Evolutionary conservation across 2,113 vertebrate genomes (phyloP), one percentile per base, ranked within the genome.

Genomic region (Mus pahari): DNA sequence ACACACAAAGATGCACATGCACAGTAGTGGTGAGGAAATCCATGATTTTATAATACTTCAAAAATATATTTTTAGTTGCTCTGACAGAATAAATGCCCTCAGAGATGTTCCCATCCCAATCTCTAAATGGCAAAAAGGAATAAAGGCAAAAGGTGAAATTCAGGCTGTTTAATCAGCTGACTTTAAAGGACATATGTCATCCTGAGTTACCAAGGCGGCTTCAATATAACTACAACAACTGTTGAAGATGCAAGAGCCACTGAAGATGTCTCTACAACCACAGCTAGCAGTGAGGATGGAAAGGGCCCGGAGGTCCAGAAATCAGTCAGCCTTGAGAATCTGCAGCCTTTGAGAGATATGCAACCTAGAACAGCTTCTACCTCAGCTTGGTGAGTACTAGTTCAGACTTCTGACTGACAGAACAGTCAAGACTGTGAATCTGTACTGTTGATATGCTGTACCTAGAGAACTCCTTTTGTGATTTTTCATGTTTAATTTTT

Each of bases 81-180:
- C 3, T 89, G 50, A 10, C n/a, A 66, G 53, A 79, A 81, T 60
- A 74, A 73, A 4, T 77, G 12, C 28, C 10, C 36, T 20, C 71
- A 89, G 62, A 95, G 31, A 94, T 62, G 66, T 39, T 74, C 28
- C 66, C 19, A 77, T 53, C 36, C 5, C 77, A 66, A 84, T 66
- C 50, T 16, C 62, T 90, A 84, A 53, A 70, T 31, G 92, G 33
- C 58, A 94, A 92, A 68, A 48, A 33, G 6, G 8, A 95, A 91
- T 31, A 45, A 62, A 79, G 12, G 62, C 17, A 42, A 79, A 81
- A 75, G 10, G 22, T n/a, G 39, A 42, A 89, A 84, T 53, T 82
- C 75, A 77, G 22, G 3, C 22, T 73, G 28, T 31, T 91, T 60
- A 88, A 88, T 74, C n/a, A 66, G 55, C 36, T 94, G 13, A 42